These are phyloP conservation scores for Eriocheir sinensis DNA, from an alignment of 1,140 invertebrate genomes.

Conservation along the genomic window DNA sequence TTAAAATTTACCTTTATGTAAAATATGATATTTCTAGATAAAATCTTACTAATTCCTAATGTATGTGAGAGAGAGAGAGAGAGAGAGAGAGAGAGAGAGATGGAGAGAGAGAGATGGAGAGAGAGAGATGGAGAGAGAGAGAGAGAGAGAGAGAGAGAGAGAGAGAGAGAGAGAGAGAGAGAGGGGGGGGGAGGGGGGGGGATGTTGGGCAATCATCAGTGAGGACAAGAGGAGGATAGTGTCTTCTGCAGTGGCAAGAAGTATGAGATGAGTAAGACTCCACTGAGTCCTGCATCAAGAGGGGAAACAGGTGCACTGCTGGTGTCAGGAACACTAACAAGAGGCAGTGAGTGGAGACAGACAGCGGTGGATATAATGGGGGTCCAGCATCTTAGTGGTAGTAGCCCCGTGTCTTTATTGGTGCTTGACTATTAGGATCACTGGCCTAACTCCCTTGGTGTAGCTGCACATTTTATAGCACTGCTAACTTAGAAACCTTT, in stretches of 20 bases:
- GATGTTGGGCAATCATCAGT: too few relatives aligned
- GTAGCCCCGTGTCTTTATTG: too few relatives aligned
- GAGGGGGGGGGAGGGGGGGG: not conserved
- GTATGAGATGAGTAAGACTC: not conserved
- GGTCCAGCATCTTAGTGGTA: too few relatives aligned
- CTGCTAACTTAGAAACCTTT: too few relatives aligned
- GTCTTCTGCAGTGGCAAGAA: not conserved
- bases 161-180: conserved; percentile 42
- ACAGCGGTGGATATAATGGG: too few relatives aligned
- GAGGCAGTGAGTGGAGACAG: not conserved
- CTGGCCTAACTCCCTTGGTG: too few relatives aligned
- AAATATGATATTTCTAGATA: too few relatives aligned
- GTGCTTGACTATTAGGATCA: too few relatives aligned
- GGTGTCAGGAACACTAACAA: not conserved
- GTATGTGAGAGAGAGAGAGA: conserved; percentile 15
- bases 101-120: conserved; percentile 41
- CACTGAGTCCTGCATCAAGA: not conserved
- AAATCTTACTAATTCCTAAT: too few relatives aligned
- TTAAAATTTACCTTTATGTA: too few relatives aligned
- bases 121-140: conserved; percentile 51
- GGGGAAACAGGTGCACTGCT: not conserved
- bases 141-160: conserved; percentile 55
- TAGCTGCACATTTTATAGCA: too few relatives aligned
- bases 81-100: conserved; percentile 17
- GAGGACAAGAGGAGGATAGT: not conserved